Evolutionary conservation across 2,113 vertebrate species (phyloP), one percentile per base, ranked within the genome.

Genomic region (Trogon surrucura): DNA sequence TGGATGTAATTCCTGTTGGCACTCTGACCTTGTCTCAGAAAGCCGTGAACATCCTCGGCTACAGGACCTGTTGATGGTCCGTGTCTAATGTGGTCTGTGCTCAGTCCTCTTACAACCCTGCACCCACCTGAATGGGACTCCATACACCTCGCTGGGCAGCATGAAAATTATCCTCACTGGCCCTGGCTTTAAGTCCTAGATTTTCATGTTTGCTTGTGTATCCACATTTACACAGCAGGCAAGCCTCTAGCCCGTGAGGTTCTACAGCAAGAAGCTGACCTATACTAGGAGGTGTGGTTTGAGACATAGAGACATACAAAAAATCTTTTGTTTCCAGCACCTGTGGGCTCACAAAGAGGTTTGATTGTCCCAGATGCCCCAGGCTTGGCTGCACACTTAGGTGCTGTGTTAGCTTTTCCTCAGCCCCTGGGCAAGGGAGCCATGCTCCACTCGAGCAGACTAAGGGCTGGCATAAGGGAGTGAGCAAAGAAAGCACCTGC

Each of bases 171-270:
- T 75, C 48, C 38, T 66, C 38, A 18, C 36, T 79, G 51, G 50
- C 77, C 67, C n/a, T 77, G 21, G 11, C 75, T 89, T 89, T 66
- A 67, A 74, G n/a, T 41, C 57, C 41, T 54, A 80, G 51, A 54
- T 54, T n/a, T 57, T 87, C 23, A 7, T 27, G 11, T 60, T 57
- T 70, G 44, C 64, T 48, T 48, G 17, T 32, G 6, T 60, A n/a
- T 20, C 22, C 56, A 32, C 0, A 0, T 2, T 56, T 53, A 58
- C 2, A 1, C 61, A 78, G 73, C 48, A 53, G 54, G 36, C 18
- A 62, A 75, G 29, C 19, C 51, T 80, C 69, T 34, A 30, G 16
- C 54, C 62, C 38, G 20, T 34, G 27, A 72, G 29, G 20, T 16
- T 7, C n/a, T 38, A 41, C 8, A 80, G 30, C 30, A 54, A 77